Conservation (phyloP, 2,797 vertebrate genomes). For the Pelodytes ibericus region DNA sequence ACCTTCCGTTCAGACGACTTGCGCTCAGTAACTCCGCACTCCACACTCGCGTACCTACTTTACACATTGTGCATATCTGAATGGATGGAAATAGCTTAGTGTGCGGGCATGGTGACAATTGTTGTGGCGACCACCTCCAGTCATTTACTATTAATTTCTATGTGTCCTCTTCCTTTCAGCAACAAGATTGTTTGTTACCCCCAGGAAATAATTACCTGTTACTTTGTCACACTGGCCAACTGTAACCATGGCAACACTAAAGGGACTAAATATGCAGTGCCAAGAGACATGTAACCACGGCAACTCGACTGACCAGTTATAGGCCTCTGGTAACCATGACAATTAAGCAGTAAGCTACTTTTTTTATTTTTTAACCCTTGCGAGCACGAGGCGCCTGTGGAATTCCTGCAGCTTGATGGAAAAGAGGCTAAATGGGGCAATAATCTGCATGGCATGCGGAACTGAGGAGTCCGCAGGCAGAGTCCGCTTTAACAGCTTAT, state of each 20-base stretch:
- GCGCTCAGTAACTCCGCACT: background rate
- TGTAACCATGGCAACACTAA: constrained; percentile 48
- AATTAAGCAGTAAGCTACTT: constrained; percentile 43
- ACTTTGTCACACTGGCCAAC: constrained; percentile 48
- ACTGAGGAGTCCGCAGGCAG: background rate
- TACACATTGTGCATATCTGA: background rate
- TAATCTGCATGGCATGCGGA: constrained; percentile 5
- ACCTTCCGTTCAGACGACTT: background rate
- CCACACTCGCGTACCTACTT: background rate
- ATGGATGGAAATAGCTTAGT: background rate
- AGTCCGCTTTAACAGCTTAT: background rate
- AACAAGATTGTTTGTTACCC: constrained; percentile 28
- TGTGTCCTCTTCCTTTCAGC: constrained; percentile 3
- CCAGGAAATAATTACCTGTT: constrained; percentile 51
- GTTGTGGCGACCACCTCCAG: background rate
- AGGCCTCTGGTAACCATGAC: constrained; percentile 49
- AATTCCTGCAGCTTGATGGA: constrained; percentile 13
- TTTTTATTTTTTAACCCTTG: constrained; percentile 55
- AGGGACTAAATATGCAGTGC: constrained; percentile 52
- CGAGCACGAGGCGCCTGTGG: background rate
- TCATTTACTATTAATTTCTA: constrained; percentile 6
- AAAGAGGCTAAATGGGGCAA: background rate
- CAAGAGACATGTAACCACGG: constrained; percentile 48
- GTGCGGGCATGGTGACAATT: background rate
- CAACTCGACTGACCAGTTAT: constrained; percentile 48